phyloP scores from a whole-genome alignment of 2,888 invertebrate species.

The Girardia tigrina region DNA sequence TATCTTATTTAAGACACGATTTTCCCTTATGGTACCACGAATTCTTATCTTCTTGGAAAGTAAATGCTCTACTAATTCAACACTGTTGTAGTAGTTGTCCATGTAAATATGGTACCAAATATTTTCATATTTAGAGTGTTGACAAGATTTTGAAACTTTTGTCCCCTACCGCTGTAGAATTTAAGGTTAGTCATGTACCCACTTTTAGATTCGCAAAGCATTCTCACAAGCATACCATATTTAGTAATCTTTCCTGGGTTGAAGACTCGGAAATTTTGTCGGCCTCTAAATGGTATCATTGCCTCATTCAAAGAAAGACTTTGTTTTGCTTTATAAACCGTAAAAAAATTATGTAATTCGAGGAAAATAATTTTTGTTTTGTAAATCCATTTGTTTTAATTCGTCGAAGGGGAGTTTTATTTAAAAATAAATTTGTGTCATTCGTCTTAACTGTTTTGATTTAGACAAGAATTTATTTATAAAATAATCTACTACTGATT shows the following conservation, averaged over 20 bases:
- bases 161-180: background rate
- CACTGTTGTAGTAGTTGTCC: background rate
- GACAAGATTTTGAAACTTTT: background rate
- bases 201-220: background rate
- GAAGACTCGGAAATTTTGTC: background rate
- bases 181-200: background rate
- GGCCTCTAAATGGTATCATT: background rate
- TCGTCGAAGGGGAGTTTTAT: no score
- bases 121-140: background rate
- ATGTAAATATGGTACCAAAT: slow-evolving; percentile 17
- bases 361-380: no score
- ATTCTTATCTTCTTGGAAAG: background rate
- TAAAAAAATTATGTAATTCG: background rate
- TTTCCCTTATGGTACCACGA: background rate
- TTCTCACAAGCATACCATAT: background rate
- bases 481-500: no score
- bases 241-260: background rate
- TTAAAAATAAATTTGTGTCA: no score
- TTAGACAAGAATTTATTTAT: no score
- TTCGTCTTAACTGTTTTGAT: no score
- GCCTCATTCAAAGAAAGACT: background rate
- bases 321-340: background rate
- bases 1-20: slow-evolving; percentile 5
- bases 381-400: no score
- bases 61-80: background rate